Evolutionary conservation across 2,888 invertebrate species (phyloP), one percentile per base, ranked within the genome.

Genomic region (Pemphredon lugubris): DNA sequence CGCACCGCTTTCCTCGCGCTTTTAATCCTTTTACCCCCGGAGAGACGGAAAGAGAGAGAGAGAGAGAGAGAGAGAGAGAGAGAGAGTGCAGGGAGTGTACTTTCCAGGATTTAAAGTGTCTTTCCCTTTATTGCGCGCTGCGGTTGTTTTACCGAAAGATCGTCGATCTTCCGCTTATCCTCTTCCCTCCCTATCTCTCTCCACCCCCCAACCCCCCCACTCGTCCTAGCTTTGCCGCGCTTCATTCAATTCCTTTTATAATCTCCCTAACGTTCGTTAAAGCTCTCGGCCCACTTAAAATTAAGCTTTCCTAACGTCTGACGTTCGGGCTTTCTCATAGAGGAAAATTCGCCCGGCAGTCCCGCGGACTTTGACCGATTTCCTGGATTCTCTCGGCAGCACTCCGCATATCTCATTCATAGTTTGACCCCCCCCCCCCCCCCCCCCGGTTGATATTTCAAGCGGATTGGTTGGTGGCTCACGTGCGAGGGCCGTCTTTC

Each of bases 131-230:
- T 65, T 64, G 54, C 64, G 47, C 47, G 40, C 26, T 37, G 57
- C 54, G 66, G 63, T 59, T 51, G 61, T 68, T 66, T 47, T 57
- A 66, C 54, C 50, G 72, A 44, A 61, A 60, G 60, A 65, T 75
- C 76, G 65, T 55, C 50, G 66, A 65, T 70, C 72, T 59, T 69
- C 54, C 47, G 45, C 44, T 47, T 48, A 37, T 64, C 39, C 50
- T 34, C 63, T 7, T 9, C 20, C 11, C n/a, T 32, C 32, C 16
- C 18, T 39, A 44, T 53, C 32, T 42, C 26, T 26, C 26, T 26
- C 26, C 7, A 26, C 7, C 34, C n/a, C 34, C 11, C 7, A 2
- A 1, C 30, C 9, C 9, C 30, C 30, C 1, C 2, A 2, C 44
- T 60, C 53, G 4, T 21, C 18, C 26, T 42, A n/a, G n/a, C n/a